Evolutionary conservation across 53 echinoderm and acorn worm species (phyloP), one percentile per base, ranked within the genome.

Genomic region (Zoroaster sp.): DNA sequence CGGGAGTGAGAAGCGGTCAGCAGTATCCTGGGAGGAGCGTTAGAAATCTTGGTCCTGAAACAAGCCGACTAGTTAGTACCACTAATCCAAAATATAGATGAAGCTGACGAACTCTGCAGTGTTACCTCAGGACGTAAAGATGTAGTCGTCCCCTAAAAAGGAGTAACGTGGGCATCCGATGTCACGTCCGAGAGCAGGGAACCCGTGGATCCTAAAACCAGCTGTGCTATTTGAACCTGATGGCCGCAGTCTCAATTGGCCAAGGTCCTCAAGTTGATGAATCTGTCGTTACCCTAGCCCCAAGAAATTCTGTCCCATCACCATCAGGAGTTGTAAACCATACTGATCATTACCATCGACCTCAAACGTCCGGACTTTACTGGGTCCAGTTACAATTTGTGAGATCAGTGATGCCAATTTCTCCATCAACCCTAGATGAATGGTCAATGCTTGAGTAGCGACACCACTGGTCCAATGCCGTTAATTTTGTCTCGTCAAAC

Each of bases 211-310:
- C 25, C 34, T 45, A 70, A 69, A 23, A 37, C 21, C 20, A 47
- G n/a, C 47, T 1, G 78, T 23, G 4, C 40, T 88, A 18, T 89
- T 89, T 31, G 89, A 79, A 33, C 89, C 89, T 7, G 80, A 89
- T 28, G 40, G n/a, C n/a, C 51, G 0, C 17, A 37, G 11, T 21
- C 12, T 11, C 71, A 42, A 32, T 88, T 77, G 78, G 68, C 88
- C 67, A 77, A 5, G 78, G 78, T 7, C 17, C 77, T 34, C 8
- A 37, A 14, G 28, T 88, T 0, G 44, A 66, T 1, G 68, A 88
- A 25, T 42, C 67, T 4, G 18, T 40, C 40, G 4, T 40, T 21
- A 41, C 23, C 0, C 34, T 55, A 33, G 28, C 83, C 7, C 7
- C 0, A 33, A 69, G 83, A 17, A 69, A 68, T 14, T 42, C 25